Conservation (phyloP, 2,797 vertebrate genomes). For the Channallabes apus region DNA sequence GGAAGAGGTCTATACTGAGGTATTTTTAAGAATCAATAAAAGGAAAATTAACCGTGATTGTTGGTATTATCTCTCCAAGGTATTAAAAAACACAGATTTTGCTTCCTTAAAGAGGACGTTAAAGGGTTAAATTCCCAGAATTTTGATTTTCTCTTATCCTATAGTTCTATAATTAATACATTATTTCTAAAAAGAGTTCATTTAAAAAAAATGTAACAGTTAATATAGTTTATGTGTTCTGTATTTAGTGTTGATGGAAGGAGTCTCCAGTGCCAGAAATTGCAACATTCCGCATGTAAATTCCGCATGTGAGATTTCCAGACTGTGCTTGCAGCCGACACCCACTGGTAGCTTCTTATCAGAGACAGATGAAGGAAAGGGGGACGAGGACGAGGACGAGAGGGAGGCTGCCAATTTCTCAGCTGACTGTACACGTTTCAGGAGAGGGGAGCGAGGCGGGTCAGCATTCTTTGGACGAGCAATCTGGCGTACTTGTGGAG, state of each 20-base stretch:
- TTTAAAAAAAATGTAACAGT: too few relatives aligned
- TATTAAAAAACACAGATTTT: too few relatives aligned
- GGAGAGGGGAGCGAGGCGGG: constrained; percentile 88
- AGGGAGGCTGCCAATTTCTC: constrained; percentile 88
- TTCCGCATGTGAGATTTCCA: constrained; percentile 87
- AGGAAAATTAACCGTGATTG: too few relatives aligned
- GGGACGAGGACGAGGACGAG: constrained; percentile 70
- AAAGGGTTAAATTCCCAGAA: neutral
- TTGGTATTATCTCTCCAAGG: too few relatives aligned
- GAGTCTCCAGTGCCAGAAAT: neutral
- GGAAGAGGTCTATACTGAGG: too few relatives aligned
- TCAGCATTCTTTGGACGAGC: constrained; percentile 92
- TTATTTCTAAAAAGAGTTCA: too few relatives aligned
- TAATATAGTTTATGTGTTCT: neutral
- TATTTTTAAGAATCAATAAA: too few relatives aligned
- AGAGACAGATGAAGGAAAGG: constrained; percentile 66
- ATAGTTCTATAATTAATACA: too few relatives aligned
- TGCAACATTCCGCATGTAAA: constrained; percentile 65
- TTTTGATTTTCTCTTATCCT: neutral
- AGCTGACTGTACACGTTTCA: constrained; percentile 93
- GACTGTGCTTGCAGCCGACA: constrained; percentile 82
- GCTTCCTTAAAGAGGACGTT: too few relatives aligned
- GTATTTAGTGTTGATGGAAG: neutral
- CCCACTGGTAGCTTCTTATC: constrained; percentile 81
- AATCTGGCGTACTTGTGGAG: constrained; percentile 86